Evolutionary conservation across 2,888 invertebrate species (phyloP).

Genomic region (Odontocolon sp.): DNA sequence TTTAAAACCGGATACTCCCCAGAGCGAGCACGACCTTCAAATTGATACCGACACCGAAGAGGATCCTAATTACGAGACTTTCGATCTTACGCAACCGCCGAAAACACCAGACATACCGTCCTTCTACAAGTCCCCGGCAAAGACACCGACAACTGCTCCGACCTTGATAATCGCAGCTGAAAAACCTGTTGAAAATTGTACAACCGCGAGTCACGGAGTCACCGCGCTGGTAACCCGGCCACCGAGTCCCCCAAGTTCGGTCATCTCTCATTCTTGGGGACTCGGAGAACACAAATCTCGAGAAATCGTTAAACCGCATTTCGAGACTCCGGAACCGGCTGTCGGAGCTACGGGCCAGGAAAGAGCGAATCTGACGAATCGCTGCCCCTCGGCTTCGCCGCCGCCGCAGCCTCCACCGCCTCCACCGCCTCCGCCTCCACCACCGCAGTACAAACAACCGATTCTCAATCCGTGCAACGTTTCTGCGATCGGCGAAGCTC

Average conservation of each 20-base stretch:
- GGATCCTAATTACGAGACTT: constrained; percentile 81
- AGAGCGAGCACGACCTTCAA: constrained; percentile 91
- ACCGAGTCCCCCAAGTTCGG: constrained; percentile 80
- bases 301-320: constrained; percentile 61
- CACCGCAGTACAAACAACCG: constrained; percentile 70
- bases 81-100: constrained; percentile 82
- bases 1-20: constrained; percentile 91
- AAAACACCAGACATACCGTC: constrained; percentile 83
- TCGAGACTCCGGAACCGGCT: constrained; percentile 68
- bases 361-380: constrained; percentile 43
- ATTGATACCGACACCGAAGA: constrained; percentile 94
- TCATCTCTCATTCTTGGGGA: constrained; percentile 84
- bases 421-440: constrained; percentile 60
- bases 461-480: constrained; percentile 68
- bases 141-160: constrained; percentile 72
- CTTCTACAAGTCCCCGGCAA: constrained; percentile 81
- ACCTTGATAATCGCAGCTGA: constrained; percentile 47
- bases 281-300: constrained; percentile 82
- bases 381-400: constrained; percentile 48
- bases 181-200: constrained; percentile 62
- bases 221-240: constrained; percentile 54
- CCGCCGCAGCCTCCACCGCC: constrained; percentile 60
- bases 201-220: constrained; percentile 14
- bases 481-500: constrained; percentile 70
- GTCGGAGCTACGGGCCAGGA: constrained; percentile 67